Evolutionary conservation across 2,888 invertebrate genomes (phyloP), one percentile per base, ranked within the genome.

Genomic region (Drosophila paranaensis): DNA sequence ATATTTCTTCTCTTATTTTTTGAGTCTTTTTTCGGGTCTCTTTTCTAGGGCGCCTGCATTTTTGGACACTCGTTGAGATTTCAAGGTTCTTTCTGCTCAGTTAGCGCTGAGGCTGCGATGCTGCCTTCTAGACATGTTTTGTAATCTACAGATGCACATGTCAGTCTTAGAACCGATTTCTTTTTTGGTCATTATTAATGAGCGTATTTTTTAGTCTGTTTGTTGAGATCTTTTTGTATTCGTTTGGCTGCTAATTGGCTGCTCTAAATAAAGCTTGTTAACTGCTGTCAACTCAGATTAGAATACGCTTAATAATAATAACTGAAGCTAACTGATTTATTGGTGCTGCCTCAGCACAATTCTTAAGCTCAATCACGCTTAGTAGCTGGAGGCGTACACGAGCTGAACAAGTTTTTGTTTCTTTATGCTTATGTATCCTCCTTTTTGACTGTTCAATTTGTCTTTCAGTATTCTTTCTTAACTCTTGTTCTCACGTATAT

Each of bases 31-130:
- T 60, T 16, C 56, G 25, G 46, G 35, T 67, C 45, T 30, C 48
- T 16, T 16, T 78, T 75, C 71, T 76, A 72, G 76, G 63, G 56
- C 66, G 62, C 69, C 58, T 50, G 54, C 61, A 68, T 69, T 76
- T 82, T 76, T 73, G 78, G 80, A 37, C 76, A 78, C 50, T 81
- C 69, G 65, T 60, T 58, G 42, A 68, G 81, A 66, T 72, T 72
- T 88, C 86, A 88, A 84, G 88, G 84, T 81, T 88, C 73, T 75
- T 65, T 61, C 46, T 46, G 56, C 53, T 37, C 11, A n/a, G 43
- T 64, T 67, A 54, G 40, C 50, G 57, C 11, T 2, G 33, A 33
- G 58, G 54, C 60, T 51, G 42, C 60, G 42, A 9, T 9, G n/a
- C n/a, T 71, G 64, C 53, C 48, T 54, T 6, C 43, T 45, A 39